Base-by-base conservation (phyloP, 2,113 vertebrate species). In the Chelonoidis abingdonii region DNA sequence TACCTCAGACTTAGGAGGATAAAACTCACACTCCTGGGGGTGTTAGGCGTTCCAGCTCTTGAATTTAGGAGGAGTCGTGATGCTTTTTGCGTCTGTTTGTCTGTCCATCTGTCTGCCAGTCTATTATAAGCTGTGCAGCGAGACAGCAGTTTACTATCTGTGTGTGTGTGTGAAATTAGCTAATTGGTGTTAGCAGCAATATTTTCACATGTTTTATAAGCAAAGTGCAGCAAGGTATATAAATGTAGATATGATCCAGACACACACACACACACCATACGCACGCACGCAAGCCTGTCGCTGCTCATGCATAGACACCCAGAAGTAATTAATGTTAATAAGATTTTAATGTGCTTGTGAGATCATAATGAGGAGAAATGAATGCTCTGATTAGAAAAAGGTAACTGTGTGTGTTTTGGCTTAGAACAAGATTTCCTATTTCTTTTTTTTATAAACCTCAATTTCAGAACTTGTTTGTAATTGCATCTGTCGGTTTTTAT, bases 301-400 rank as follows among this genome's bases (percentile, higher is more conserved):
- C 97, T 98, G 98, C 98, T 98, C 98, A 98, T 98, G 98, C 98
- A 98, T 98, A 98, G 98, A 98, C 93, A 98, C 98, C 98, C 98
- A 98, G 98, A 98, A 98, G 98, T 99, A 99, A 99, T 99, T 99
- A 99, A 99, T 99, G 98, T 98, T 99, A 99, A 99, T 99, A 99
- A 98, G 98, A 98, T 98, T 98, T 99, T 99, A 98, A 99, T 99
- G 98, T 98, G 98, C 98, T 98, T 98, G 98, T 99, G 98, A 98
- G 98, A 98, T 99, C 98, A 98, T 99, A 99, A 99, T 99, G 98
- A 99, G 98, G 98, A 98, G 98, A 98, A 98, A 99, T 98, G 98
- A 99, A 98, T 98, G 98, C 98, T 98, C 98, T 99, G 98, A 99
- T 99, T 99, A 99, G 98, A 98, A 98, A 98, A 98, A 99, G 98